These are phyloP conservation scores for Coregonus ussuriensis DNA, from an alignment of 2,797 vertebrate species.

Conservation along the genomic window DNA sequence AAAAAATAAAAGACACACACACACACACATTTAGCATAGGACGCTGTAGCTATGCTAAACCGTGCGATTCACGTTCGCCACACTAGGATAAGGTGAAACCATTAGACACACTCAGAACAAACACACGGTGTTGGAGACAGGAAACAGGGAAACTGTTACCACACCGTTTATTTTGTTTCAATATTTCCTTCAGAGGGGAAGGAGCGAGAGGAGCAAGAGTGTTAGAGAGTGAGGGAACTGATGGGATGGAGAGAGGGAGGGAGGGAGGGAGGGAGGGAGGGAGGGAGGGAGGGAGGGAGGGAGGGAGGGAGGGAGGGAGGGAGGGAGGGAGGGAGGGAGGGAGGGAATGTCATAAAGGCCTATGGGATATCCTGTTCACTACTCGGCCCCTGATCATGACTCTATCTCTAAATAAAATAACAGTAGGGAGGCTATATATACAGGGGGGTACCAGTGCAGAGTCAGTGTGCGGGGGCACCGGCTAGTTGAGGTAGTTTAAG, in stretches of 20 bases:
- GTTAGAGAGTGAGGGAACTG: not conserved
- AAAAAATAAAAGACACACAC: not conserved
- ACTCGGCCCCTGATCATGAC: not conserved
- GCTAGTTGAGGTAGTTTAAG: no score
- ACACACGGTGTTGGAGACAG: not conserved
- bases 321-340: not conserved
- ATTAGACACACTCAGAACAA: constrained; percentile 35
- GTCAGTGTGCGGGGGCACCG: no score
- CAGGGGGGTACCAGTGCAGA: no score
- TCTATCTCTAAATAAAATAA: not conserved
- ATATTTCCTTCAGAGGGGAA: not conserved
- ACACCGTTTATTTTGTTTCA: not conserved
- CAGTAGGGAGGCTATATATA: no score
- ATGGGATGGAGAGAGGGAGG: no score
- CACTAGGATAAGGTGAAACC: constrained; percentile 34
- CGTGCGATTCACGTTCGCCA: constrained; percentile 32
- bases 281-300: no score
- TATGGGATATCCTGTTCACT: constrained; percentile 1
- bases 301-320: no score
- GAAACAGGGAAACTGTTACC: not conserved
- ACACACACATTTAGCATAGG: constrained; percentile 12
- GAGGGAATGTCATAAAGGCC: not conserved
- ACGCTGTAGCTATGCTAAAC: constrained; percentile 30
- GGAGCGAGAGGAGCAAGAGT: not conserved
- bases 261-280: no score